These are phyloP conservation scores for Lagocephalus sceleratus DNA, from an alignment of 2,797 vertebrate species.

Conservation along the genomic window DNA sequence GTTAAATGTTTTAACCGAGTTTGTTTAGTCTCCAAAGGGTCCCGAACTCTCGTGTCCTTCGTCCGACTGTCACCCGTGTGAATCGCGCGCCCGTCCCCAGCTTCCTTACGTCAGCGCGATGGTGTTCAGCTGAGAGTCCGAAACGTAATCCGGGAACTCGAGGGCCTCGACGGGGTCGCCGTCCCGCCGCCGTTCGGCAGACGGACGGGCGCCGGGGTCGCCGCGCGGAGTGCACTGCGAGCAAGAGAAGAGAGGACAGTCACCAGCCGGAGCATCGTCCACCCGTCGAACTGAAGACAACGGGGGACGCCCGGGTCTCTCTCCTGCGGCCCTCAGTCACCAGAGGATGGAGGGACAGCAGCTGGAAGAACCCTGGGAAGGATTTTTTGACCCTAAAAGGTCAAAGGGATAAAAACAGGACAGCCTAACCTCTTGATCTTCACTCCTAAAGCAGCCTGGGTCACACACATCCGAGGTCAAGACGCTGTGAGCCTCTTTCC, in stretches of 20 bases:
- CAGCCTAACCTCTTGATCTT: not conserved
- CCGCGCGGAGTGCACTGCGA: constrained; percentile 28
- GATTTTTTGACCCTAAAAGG: no score
- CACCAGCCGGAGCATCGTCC: not conserved
- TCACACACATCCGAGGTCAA: constrained; percentile 17
- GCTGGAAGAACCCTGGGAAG: no score
- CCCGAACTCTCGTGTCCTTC: not conserved
- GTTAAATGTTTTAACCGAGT: not conserved
- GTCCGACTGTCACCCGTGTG: not conserved
- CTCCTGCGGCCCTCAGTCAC: not conserved
- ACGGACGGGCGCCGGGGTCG: not conserved
- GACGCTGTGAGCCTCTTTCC: constrained; percentile 25
- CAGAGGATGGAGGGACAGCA: no score
- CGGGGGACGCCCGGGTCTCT: not conserved
- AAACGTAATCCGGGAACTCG: constrained; percentile 43
- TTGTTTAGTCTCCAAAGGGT: not conserved
- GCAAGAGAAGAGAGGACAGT: constrained; percentile 1
- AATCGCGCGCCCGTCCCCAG: not conserved
- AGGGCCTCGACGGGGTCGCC: constrained; percentile 10
- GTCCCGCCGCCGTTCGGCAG: constrained; percentile 8
- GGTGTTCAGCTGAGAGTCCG: constrained; percentile 74
- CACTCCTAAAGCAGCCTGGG: constrained; percentile 18
- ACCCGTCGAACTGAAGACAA: not conserved
- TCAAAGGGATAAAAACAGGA: constrained; percentile 11
- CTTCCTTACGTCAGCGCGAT: constrained; percentile 63